A percentile compares a stretch with the other conserved stretches of the same genome.
Conservation (phyloP, 2,113 vertebrate genomes). For the Malurus cyaneus region DNA sequence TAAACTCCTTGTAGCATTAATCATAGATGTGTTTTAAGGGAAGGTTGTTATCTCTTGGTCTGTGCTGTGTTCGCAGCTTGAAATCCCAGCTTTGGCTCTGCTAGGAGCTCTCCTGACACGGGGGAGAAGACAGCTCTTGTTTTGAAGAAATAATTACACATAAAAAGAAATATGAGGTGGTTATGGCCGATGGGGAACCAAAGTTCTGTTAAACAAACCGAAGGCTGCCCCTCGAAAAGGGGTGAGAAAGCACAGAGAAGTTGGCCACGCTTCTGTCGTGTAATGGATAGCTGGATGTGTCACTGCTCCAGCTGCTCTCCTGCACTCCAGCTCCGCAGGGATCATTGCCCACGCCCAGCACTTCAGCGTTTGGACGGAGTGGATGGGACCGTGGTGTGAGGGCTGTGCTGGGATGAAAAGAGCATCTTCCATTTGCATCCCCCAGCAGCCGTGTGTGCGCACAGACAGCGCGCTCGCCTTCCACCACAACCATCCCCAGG, state of each 20-base stretch:
- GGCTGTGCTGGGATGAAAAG: neutral
- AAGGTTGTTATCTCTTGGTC: neutral
- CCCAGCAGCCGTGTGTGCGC: neutral
- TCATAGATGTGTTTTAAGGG: neutral
- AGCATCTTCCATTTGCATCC: neutral
- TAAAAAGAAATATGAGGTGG: neutral
- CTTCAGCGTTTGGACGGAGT: neutral
- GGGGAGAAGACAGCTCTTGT: neutral
- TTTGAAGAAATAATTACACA: neutral
- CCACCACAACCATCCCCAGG: neutral
- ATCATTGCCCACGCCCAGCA: neutral
- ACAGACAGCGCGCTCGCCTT: neutral
- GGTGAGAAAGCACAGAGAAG: neutral
- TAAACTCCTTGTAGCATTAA: conserved; percentile 25
- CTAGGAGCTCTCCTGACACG: neutral
- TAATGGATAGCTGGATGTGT: neutral
- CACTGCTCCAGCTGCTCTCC: neutral
- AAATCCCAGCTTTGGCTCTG: neutral
- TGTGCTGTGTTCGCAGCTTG: conserved; percentile 4
- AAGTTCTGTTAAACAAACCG: neutral
- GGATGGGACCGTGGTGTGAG: neutral
- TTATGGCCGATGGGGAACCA: neutral
- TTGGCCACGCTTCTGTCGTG: accelerated
- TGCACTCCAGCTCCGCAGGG: neutral
- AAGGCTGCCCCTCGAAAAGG: neutral